A percentile compares a stretch with the other conserved stretches of the same genome.
These are phyloP conservation scores for Isaurus tuberculatus DNA, from an alignment of 92 coral and sea anemone species.

Conservation along the genomic window DNA sequence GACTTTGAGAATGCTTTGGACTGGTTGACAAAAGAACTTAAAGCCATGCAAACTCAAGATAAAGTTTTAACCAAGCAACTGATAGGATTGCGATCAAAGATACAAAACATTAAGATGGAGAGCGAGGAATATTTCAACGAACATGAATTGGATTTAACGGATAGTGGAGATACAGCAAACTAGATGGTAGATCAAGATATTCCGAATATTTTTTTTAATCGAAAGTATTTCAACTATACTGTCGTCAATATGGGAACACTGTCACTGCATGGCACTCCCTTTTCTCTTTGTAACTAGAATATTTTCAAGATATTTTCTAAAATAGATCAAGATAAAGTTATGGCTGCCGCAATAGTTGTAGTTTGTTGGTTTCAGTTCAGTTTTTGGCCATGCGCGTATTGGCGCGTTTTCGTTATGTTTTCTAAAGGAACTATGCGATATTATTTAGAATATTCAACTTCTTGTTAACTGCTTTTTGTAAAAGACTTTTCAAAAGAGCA, in stretches of 20 bases:
- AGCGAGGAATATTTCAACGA: constrained; percentile 66
- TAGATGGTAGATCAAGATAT: not conserved
- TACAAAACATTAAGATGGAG: constrained; percentile 72
- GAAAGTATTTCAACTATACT: not conserved
- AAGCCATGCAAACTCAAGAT: constrained; percentile 79
- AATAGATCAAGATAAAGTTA: too few relatives aligned
- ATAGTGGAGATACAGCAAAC: constrained; percentile 45
- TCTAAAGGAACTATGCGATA: too few relatives aligned
- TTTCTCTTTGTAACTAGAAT: too few relatives aligned
- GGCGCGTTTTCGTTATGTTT: too few relatives aligned
- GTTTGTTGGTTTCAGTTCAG: too few relatives aligned
- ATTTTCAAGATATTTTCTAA: too few relatives aligned
- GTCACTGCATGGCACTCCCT: too few relatives aligned
- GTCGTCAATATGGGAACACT: not conserved
- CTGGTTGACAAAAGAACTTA: constrained; percentile 75
- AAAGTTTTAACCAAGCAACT: constrained; percentile 76
- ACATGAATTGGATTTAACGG: constrained; percentile 53
- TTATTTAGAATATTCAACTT: too few relatives aligned
- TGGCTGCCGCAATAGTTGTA: too few relatives aligned
- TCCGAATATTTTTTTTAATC: not conserved
- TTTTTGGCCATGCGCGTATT: too few relatives aligned
- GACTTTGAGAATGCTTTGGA: constrained; percentile 72
- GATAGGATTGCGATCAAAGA: constrained; percentile 75
- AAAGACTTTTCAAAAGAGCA: not conserved
- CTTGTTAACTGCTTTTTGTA: too few relatives aligned